Evolutionary conservation across 2,113 vertebrate species (phyloP), one percentile per base, ranked within the genome.

Genomic region (Laticauda colubrina): DNA sequence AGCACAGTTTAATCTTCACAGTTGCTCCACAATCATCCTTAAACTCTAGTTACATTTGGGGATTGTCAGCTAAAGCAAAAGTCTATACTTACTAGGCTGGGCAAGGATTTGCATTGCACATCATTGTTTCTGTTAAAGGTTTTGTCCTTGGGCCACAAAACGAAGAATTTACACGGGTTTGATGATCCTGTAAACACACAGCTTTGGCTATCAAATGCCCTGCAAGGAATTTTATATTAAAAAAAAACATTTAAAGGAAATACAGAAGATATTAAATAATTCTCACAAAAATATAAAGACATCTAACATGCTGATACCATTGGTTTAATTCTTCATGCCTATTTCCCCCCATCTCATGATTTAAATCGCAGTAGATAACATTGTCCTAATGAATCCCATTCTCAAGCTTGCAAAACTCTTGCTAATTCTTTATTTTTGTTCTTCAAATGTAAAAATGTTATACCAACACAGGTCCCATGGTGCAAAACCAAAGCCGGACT

Each of bases 41-140:
- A 81, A 81, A 20, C 75, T 21, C 5, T 81, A 21, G 34, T 21
- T n/a, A 21, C 1, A 3, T 43, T 21, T 43, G 75, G 34, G 34
- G 34, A 18, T 39, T 39, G 18, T 39, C 75, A 43, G 34, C 7
- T 81, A 39, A 12, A 43, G 23, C 0, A 0, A 91, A 88, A 93
- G 2, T 57, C 88, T 53, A 94, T 87, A 98, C 99, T 99, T 98
- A 99, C 99, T 98, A 97, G 87, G 99, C 98, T 51, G 99, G 98
- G 96, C 99, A 99, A 95, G 99, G 98, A 94, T 98, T 98, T 0
- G 97, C 97, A 94, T 98, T 99, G 98, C 99, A 99, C 21, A 98
- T 95, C 55, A 98, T 98, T 89, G 98, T 98, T 91, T 98, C 98
- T 20, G 97, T 96, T 4, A 97, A 96, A 54, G 98, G 98, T 94